These are phyloP conservation scores for Cebidichthys violaceus DNA, from an alignment of 2,113 vertebrate genomes.

Conservation along the genomic window DNA sequence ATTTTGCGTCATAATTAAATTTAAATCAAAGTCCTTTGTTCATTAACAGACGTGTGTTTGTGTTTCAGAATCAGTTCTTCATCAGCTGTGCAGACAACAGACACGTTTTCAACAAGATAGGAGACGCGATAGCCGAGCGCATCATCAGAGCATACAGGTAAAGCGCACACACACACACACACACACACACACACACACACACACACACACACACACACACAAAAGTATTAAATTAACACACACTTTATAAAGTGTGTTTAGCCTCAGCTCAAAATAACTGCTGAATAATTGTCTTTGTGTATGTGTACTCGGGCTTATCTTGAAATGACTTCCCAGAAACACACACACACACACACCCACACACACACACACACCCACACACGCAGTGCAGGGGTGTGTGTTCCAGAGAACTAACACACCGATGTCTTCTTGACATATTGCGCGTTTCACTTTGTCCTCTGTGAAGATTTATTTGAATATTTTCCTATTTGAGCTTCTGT, in stretches of 20 bases:
- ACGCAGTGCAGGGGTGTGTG: neutral
- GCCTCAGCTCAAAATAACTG: too few species aligned
- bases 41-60: neutral
- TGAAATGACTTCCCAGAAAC: too few species aligned
- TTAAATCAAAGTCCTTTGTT: neutral
- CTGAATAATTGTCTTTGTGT: too few species aligned
- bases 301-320: neutral
- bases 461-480: neutral
- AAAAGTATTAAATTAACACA: too few species aligned
- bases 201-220: neutral
- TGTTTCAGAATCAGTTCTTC: constrained; percentile 95
- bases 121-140: constrained; percentile 91
- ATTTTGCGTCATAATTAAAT: too few species aligned
- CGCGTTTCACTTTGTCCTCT: neutral
- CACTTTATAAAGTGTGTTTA: too few species aligned
- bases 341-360: neutral
- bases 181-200: neutral
- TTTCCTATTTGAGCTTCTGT: neutral
- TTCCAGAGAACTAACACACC: neutral
- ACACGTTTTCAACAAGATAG: constrained; percentile 93
- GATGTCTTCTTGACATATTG: neutral
- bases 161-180: neutral
- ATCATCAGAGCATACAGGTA: constrained; percentile 97
- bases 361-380: neutral
- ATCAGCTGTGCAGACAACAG: constrained; percentile 96